Conservation (phyloP, 2,888 invertebrate species). For the Carterocephalus palaemon region DNA sequence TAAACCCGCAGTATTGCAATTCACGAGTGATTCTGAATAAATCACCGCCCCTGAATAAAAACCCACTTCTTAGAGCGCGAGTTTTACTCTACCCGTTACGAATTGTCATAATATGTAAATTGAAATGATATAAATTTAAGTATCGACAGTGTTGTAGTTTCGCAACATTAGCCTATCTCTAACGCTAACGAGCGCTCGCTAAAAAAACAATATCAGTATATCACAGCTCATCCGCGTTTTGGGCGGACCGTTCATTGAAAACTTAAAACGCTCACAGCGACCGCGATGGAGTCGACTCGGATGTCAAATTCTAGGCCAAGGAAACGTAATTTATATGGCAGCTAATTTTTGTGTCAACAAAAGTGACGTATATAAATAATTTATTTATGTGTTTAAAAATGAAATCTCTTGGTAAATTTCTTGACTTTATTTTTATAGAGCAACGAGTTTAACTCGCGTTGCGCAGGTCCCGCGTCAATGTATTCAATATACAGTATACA, state of each 20-base stretch:
- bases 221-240: constrained; percentile 67
- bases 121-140: constrained; percentile 66
- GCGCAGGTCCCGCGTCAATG: constrained; percentile 6
- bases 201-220: constrained; percentile 72
- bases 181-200: constrained; percentile 64
- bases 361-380: no score
- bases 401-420: not conserved
- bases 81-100: constrained; percentile 38
- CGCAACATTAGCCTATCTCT: constrained; percentile 60
- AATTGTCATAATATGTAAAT: constrained; percentile 58
- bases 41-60: constrained; percentile 35
- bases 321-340: no score
- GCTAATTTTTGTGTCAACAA: no score
- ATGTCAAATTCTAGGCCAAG: not conserved
- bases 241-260: constrained; percentile 58
- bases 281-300: constrained; percentile 45
- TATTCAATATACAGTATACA: constrained; percentile 13
- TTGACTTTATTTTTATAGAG: not conserved
- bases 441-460: not conserved
- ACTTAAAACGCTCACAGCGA: constrained; percentile 49
- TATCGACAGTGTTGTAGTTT: constrained; percentile 59
- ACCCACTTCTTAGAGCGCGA: constrained; percentile 7
- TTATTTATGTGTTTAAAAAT: not conserved
- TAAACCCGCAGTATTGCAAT: constrained; percentile 39
- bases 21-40: constrained; percentile 36